Evolutionary conservation across 2,113 vertebrate species (phyloP).

Genomic region (Xenopus borealis): DNA sequence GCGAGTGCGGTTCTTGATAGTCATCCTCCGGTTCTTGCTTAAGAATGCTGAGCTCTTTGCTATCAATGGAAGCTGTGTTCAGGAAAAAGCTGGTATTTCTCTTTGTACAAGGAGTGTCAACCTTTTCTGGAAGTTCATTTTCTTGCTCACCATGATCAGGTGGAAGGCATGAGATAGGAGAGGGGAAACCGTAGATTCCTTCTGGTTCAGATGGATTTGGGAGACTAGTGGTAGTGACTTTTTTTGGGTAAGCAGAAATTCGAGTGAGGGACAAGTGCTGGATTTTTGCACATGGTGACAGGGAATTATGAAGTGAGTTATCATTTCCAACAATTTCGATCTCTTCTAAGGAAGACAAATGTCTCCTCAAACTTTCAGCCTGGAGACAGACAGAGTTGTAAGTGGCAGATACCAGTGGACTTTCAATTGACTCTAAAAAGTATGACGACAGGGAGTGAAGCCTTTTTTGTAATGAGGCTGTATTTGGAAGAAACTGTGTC

Average conservation of each 20-base stretch:
- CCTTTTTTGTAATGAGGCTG: constrained; percentile 63
- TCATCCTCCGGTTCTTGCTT: constrained; percentile 92
- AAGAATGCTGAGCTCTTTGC: constrained; percentile 72
- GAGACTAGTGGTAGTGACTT: constrained; percentile 63
- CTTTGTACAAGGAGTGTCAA: constrained; percentile 68
- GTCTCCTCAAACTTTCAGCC: constrained; percentile 73
- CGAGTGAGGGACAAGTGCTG: constrained; percentile 69
- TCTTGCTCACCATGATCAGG: constrained; percentile 70
- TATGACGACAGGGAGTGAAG: constrained; percentile 71
- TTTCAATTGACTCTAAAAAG: constrained; percentile 86
- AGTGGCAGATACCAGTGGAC: constrained; percentile 77
- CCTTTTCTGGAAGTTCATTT: constrained; percentile 69
- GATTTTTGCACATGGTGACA: constrained; percentile 82
- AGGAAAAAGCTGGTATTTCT: constrained; percentile 61
- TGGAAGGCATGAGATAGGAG: constrained; percentile 76
- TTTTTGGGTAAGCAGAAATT: constrained; percentile 64
- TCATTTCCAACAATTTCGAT: constrained; percentile 78
- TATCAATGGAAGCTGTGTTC: constrained; percentile 59
- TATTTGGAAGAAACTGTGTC: constrained; percentile 55
- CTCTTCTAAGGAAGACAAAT: constrained; percentile 68
- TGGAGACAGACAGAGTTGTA: constrained; percentile 78
- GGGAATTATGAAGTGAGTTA: constrained; percentile 71
- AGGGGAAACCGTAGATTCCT: constrained; percentile 63
- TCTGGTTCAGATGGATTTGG: constrained; percentile 54
- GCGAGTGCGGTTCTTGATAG: constrained; percentile 79